Base-by-base conservation (phyloP, 2,113 vertebrate species). In the Arenaria interpres region DNA sequence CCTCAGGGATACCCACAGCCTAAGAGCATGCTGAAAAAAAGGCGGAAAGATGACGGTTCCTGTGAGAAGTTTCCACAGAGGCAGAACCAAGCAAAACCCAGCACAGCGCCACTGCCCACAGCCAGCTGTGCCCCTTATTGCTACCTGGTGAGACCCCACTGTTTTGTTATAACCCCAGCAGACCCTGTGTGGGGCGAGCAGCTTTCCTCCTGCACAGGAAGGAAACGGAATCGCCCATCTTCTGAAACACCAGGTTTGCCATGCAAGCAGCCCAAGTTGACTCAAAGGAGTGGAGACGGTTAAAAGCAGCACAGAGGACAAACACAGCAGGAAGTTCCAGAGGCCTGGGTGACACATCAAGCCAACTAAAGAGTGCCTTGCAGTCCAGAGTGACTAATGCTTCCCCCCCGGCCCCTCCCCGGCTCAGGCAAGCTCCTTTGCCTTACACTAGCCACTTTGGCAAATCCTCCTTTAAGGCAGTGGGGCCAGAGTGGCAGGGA, bases 301-400 rank as follows among this genome's bases (percentile, higher is more conserved):
- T 80, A 77, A 90, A 75, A 84, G 45, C 32, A 92, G 51, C n/a
- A 66, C 50, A 56, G 32, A 1, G 2, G 54, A 66, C 54, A 88
- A 80, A 57, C 28, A 62, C 22, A 77, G 23, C 46, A 71, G 67
- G 37, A 92, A 83, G 43, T 33, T 43, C n/a, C 45, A 25, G 48
- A 28, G 54, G 8, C 28, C 3, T 1, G 15, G 22, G 10, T 66
- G 37, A 71, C 50, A 79, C 0, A 0, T 14, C 32, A 78, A 78
- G 43, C 4, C 3, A 88, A 86, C 4, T 2, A 1, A 50, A 67
- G 32, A 75, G 41, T 0, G 0, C 12, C 73, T 32, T 9, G 1
- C 45, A 88, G 63, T 6, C 59, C 11, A 50, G 45, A 72, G 62
- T 53, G 56, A 39, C 53, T 37, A 39, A 21, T 1, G 4, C 16